Evolutionary conservation across 2,797 vertebrate species (phyloP).

Genomic region (Scarus forsteni): DNA sequence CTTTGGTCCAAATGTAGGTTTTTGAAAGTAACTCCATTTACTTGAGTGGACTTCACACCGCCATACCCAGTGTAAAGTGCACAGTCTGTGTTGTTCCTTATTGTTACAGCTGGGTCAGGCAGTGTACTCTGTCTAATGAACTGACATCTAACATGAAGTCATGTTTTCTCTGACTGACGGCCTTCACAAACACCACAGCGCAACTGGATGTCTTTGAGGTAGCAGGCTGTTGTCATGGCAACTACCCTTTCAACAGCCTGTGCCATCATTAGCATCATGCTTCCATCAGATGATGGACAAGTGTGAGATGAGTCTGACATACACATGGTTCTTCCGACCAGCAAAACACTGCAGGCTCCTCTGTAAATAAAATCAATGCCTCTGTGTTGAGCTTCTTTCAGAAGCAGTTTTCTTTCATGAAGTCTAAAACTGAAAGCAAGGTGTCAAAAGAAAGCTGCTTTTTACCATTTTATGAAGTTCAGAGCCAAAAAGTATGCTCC

Average conservation of each 20-base stretch:
- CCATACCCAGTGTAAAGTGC: not conserved
- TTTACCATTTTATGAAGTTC: not conserved
- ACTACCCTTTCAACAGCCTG: conserved; percentile 31
- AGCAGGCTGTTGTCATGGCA: conserved; percentile 65
- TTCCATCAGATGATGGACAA: conserved; percentile 60
- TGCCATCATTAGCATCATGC: conserved; percentile 52
- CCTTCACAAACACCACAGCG: conserved; percentile 38
- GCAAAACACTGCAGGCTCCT: conserved; percentile 27
- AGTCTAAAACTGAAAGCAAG: not conserved
- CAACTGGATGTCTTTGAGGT: conserved; percentile 41
- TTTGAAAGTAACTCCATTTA: not conserved
- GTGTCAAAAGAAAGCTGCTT: conserved; percentile 1
- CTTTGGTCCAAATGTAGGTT: too few relatives aligned
- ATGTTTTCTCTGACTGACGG: conserved; percentile 12
- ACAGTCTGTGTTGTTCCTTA: not conserved
- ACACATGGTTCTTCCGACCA: conserved; percentile 51
- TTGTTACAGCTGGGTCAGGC: not conserved
- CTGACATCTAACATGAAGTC: conserved; percentile 17
- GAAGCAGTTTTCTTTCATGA: not conserved
- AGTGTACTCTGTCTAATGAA: not conserved
- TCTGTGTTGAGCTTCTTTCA: not conserved
- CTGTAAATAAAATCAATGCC: not conserved
- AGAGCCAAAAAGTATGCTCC: not conserved
- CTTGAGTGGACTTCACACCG: not conserved
- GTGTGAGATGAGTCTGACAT: conserved; percentile 67